Evolutionary conservation across 2,113 vertebrate species (phyloP).

Genomic region (Sebastes fasciatus): DNA sequence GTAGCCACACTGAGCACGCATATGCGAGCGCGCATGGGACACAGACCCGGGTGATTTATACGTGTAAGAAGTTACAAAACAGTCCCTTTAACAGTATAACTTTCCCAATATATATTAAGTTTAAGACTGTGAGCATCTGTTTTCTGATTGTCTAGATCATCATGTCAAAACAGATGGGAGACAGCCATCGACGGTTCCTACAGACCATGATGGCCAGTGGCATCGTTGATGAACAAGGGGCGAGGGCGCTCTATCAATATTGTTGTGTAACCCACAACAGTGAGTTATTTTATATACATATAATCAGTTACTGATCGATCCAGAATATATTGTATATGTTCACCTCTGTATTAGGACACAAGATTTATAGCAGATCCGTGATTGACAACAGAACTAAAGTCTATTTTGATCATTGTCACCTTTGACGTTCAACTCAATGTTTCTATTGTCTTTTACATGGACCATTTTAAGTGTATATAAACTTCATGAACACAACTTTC

Average conservation of each 20-base stretch:
- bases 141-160: background rate
- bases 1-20: too few species aligned
- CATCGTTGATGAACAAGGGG: constrained; percentile 84
- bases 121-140: too few species aligned
- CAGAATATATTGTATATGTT: too few species aligned
- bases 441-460: background rate
- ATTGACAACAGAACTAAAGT: too few species aligned
- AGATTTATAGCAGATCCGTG: background rate
- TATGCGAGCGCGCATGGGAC: too few species aligned
- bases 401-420: background rate
- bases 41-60: too few species aligned
- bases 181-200: constrained; percentile 91
- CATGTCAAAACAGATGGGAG: constrained; percentile 83
- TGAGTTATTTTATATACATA: constrained; percentile 64
- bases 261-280: constrained; percentile 89
- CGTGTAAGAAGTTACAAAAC: too few species aligned
- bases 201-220: constrained; percentile 91
- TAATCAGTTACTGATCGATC: background rate
- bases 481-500: background rate
- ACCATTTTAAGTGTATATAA: background rate
- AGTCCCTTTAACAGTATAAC: too few species aligned
- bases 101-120: background rate
- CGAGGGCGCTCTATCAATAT: constrained; percentile 78
- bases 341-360: background rate
- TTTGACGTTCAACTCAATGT: background rate